Evolutionary conservation across 23 tunicate genomes (phyloP).

Genomic region (Ciona savignyi): DNA sequence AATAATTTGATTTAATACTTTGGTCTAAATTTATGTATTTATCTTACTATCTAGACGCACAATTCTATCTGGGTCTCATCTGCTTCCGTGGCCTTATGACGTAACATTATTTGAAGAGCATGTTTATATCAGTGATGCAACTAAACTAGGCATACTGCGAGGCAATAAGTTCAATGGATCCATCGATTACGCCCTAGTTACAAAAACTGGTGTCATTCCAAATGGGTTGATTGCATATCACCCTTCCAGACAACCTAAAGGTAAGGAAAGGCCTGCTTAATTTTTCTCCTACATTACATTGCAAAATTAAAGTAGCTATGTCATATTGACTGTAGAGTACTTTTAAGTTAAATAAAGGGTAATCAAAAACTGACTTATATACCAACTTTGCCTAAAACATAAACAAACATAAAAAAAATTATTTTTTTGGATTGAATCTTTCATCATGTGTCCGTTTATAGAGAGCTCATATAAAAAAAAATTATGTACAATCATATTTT

Average conservation of each 20-base stretch:
- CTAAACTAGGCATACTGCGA: conserved; percentile 44
- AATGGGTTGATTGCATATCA: conserved; percentile 34
- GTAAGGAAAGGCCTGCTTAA: too few relatives aligned
- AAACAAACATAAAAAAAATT: too few relatives aligned
- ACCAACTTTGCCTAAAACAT: too few relatives aligned
- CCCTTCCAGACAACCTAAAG: conserved; percentile 72
- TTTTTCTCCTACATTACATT: too few relatives aligned
- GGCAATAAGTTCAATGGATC: conserved; percentile 70
- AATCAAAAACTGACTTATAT: too few relatives aligned
- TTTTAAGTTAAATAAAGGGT: too few relatives aligned
- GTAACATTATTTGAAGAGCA: conserved; percentile 64
- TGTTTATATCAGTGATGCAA: conserved; percentile 63
- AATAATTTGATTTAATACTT: neutral
- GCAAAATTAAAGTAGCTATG: too few relatives aligned
- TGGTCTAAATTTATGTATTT: neutral
- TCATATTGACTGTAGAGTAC: too few relatives aligned
- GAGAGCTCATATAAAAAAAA: too few relatives aligned
- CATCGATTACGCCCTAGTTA: conserved; percentile 3
- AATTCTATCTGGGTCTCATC: conserved; percentile 37
- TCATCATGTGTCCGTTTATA: too few relatives aligned
- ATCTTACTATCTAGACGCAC: conserved; percentile 27
- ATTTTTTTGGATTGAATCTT: too few relatives aligned
- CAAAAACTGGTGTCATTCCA: conserved; percentile 12
- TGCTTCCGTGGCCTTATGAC: conserved; percentile 53
- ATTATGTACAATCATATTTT: too few relatives aligned